Base-by-base conservation (phyloP, 2,888 invertebrate species). In the Endomychus coccineus region DNA sequence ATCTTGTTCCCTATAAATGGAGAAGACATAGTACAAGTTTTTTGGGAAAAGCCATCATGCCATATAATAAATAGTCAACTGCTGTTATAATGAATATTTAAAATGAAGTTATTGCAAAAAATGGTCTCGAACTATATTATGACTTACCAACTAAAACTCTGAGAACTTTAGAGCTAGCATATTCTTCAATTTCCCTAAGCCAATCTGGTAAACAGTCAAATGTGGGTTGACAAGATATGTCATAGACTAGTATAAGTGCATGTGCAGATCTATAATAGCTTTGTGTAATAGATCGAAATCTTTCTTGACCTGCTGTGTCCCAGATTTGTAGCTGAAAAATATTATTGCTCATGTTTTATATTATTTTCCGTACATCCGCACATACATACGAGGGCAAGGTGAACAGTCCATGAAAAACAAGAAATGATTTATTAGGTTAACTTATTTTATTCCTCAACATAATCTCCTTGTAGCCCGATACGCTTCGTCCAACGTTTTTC, bases 271-370 rank as follows among this genome's bases (percentile, higher is more conserved):
- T 75, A 64, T 96, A 96, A 69, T 96, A 96, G 64, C 92, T 94
- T 66, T 97, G 96, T 2, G 96, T 97, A 50, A 97, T 97, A 3
- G 95, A 94, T 37, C 97, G 78, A 67, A 97, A 97, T 50, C 88
- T 71, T 65, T 96, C 96, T 66, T 96, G 96, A 0, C 96, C 96
- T 2, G 96, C 96, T 7, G 96, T 96, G 61, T 96, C 96, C 96
- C 97, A 97, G 62, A 97, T 96, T 80, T 97, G 96, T 40, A 97
- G 73, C 91, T 94, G 58, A 43, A 71, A 66, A 35, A 12, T 13
- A 9, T 24, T 24, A 6, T 7, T 19, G 21, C 6, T 19, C 21
- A 19, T n/a, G 21, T 7, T 7, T 6, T 7, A n/a, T 7, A 19
- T 7, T 7, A 19, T 7, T n/a, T 19, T n/a, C 6, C 21, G n/a